Percentiles rank a stretch among this genome's conserved stretches.
phyloP scores from a whole-genome alignment of 2,113 vertebrate genomes.

The Nyctibius bracteatus region DNA sequence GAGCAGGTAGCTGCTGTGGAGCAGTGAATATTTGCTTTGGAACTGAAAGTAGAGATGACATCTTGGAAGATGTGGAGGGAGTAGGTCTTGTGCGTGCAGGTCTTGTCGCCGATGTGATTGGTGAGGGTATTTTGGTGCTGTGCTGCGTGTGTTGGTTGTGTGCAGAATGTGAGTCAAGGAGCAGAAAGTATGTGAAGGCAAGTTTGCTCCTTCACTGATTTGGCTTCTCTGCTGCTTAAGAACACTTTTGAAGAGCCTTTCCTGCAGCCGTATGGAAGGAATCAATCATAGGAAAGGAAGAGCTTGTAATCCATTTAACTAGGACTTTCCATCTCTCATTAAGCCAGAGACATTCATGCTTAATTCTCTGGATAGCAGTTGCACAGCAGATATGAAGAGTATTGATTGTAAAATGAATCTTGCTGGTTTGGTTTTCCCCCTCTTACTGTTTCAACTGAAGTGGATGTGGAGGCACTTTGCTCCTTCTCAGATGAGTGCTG shows the following conservation, averaged over 20 bases:
- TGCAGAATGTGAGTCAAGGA: not conserved
- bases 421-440: not conserved
- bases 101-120: accelerated
- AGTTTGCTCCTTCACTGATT: not conserved
- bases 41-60: not conserved
- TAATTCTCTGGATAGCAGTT: conserved; percentile 24
- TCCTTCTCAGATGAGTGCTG: not conserved
- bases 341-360: not conserved
- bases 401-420: not conserved
- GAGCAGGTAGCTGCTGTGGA: not conserved
- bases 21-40: not conserved
- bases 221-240: not conserved
- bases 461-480: not conserved
- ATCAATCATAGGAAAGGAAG: conserved; percentile 32
- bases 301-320: conserved; percentile 43
- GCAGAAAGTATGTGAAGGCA: not conserved
- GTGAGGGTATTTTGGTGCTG: not conserved
- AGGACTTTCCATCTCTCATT: conserved; percentile 45
- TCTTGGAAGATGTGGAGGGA: not conserved
- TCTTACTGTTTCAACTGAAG: not conserved
- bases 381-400: not conserved
- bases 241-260: not conserved
- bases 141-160: not conserved
- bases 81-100: not conserved
- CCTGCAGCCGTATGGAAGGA: not conserved